Evolutionary conservation across 1,140 invertebrate genomes (phyloP).

Genomic region (Ceratina calcarata): DNA sequence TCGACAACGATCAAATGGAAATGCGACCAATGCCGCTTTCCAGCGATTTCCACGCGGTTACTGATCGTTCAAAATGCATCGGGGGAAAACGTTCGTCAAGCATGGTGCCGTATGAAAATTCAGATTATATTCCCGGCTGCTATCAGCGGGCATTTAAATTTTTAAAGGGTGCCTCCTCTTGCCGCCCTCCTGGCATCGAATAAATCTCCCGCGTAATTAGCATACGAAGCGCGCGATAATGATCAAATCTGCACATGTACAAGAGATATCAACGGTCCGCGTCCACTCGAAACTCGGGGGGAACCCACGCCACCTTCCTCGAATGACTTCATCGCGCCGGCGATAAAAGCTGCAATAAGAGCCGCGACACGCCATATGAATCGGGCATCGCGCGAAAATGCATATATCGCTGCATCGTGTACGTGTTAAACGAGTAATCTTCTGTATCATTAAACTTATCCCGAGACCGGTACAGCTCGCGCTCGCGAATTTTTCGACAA

Average conservation of each 20-base stretch:
- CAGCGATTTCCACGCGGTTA: not conserved
- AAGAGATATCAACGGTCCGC: slow-evolving; percentile 5
- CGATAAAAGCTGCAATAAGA: not conserved
- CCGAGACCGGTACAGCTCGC: too few species aligned
- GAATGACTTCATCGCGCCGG: slow-evolving; percentile 12
- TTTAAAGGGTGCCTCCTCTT: not conserved
- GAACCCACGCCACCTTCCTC: not conserved
- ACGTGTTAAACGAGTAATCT: not conserved
- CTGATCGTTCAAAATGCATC: not conserved
- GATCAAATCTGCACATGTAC: slow-evolving; percentile 22
- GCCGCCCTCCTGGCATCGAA: not conserved
- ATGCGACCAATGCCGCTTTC: not conserved
- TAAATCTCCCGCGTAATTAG: slow-evolving; percentile 17
- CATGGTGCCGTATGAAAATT: not conserved
- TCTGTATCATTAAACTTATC: not conserved
- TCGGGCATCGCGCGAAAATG: not conserved
- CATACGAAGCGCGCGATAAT: slow-evolving; percentile 26
- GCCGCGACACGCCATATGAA: not conserved
- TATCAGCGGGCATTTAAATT: slow-evolving; percentile 17
- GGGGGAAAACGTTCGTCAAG: not conserved
- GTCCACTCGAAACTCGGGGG: slow-evolving; percentile 11
- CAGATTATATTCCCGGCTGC: not conserved
- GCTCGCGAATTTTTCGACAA: not conserved
- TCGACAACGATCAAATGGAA: not conserved
- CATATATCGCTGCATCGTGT: not conserved